Percentiles rank a stretch among this genome's conserved stretches.
Conservation (phyloP, 2,797 vertebrate genomes). For the Octomys mimax region DNA sequence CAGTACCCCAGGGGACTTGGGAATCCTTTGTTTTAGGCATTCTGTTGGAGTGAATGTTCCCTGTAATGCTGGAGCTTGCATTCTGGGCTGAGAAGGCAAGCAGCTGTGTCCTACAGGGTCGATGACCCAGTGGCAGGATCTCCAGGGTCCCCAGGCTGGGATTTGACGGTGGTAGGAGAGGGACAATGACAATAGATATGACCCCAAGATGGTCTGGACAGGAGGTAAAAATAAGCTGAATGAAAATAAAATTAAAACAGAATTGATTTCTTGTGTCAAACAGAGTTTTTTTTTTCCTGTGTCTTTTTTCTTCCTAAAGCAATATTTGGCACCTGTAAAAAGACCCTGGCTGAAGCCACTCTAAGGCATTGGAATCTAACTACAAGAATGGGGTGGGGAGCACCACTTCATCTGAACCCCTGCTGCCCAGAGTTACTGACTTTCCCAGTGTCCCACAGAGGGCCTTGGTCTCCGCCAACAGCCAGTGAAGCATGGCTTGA, state of each 20-base stretch:
- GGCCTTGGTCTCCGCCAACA: background rate
- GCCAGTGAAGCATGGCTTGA: background rate
- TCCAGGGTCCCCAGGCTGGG: background rate
- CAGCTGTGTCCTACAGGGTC: background rate
- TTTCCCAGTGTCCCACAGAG: background rate
- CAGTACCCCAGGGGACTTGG: background rate
- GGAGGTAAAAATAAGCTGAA: background rate
- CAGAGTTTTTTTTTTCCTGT: background rate
- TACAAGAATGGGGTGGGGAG: background rate
- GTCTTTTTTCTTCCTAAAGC: constrained; percentile 11
- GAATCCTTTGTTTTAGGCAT: background rate
- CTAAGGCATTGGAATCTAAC: constrained; percentile 25
- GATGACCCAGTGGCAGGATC: background rate
- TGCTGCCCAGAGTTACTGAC: background rate
- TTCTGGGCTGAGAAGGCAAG: background rate
- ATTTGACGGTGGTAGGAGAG: background rate
- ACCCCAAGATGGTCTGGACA: background rate
- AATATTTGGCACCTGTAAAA: constrained; percentile 64
- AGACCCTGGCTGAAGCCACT: constrained; percentile 33
- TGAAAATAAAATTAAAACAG: constrained; percentile 73
- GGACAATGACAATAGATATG: background rate
- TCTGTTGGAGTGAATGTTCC: background rate
- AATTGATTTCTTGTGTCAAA: constrained; percentile 75
- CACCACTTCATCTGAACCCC: background rate
- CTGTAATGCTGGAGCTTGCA: accelerated